Conservation (phyloP, 1,140 invertebrate genomes). For the Cydia fagiglandana region DNA sequence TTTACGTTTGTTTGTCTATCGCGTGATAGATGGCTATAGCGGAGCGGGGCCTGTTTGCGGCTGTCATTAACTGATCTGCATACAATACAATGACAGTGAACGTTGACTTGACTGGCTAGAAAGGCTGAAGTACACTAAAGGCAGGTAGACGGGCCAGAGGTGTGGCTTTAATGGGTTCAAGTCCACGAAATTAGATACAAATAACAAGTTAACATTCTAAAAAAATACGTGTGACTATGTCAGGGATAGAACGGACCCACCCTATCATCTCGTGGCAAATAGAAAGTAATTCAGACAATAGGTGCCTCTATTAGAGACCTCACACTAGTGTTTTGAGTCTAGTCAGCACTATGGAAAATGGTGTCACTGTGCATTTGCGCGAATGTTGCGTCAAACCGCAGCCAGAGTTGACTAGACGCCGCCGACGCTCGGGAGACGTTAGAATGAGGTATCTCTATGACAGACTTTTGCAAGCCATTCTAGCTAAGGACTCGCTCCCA, state of each 20-base stretch:
- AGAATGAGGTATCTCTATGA: no score
- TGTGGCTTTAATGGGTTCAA: background rate
- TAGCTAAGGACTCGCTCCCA: background rate
- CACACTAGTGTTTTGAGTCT: no score
- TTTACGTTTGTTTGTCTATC: background rate
- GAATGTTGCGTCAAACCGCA: no score
- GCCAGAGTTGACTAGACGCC: no score
- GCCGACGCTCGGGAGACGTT: no score
- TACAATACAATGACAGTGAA: conserved; percentile 26
- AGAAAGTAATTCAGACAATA: background rate
- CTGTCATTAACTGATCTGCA: conserved; percentile 15
- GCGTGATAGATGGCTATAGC: conserved; percentile 8
- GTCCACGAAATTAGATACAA: no score
- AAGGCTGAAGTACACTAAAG: background rate
- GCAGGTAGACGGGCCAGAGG: background rate
- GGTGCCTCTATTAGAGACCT: no score
- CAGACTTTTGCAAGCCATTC: no score
- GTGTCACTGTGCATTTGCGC: no score
- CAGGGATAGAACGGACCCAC: background rate
- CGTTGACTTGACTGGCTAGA: background rate
- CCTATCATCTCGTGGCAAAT: background rate
- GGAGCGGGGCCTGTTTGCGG: background rate
- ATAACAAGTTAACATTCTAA: no score
- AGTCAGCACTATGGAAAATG: no score
- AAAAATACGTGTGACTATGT: background rate